A percentile compares a stretch with the other conserved stretches of the same genome.
These are phyloP conservation scores for Drosophila kanapiae DNA, from an alignment of 1,140 invertebrate species.

Conservation along the genomic window DNA sequence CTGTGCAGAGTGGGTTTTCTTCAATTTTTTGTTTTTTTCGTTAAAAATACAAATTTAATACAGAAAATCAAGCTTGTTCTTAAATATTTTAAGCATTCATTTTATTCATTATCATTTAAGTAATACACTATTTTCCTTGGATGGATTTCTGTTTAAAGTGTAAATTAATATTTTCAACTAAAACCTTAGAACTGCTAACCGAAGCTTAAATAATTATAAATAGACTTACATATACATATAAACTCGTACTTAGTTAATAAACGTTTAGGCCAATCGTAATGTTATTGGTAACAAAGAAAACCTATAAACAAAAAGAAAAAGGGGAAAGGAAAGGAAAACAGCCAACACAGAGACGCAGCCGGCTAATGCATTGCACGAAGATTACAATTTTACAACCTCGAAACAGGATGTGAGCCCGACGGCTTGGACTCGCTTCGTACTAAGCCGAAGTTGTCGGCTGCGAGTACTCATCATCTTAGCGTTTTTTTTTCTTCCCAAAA, in stretches of 20 bases:
- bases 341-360: neutral
- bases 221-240: neutral
- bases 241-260: neutral
- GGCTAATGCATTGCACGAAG: neutral
- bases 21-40: neutral
- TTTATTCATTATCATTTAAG: neutral
- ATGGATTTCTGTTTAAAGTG: neutral
- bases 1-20: neutral
- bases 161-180: neutral
- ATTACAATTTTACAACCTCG: slow-evolving; percentile 34
- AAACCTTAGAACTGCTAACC: neutral
- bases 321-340: neutral
- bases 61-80: neutral
- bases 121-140: too few species aligned
- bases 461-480: slow-evolving; percentile 14
- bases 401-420: slow-evolving; percentile 37
- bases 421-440: neutral
- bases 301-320: neutral
- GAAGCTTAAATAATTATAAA: neutral
- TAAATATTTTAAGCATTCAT: neutral
- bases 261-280: neutral
- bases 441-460: neutral
- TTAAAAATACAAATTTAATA: neutral
- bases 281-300: neutral
- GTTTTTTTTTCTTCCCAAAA: slow-evolving; percentile 34